Evolutionary conservation across 64 coral and sea anemone species (phyloP).

Genomic region (Astreopora myriophthalma): DNA sequence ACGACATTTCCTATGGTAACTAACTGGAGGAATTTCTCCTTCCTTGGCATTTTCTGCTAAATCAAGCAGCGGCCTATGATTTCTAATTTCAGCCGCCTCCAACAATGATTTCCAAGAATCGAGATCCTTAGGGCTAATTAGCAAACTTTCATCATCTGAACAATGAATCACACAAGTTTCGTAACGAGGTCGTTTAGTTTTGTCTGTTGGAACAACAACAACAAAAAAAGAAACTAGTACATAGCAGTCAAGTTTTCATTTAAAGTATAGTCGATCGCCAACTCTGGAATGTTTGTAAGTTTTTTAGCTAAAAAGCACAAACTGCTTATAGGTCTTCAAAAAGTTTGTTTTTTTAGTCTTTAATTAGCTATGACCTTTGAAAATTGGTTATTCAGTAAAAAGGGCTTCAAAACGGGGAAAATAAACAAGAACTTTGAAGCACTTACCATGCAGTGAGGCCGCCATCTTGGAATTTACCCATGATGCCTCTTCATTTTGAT

Average conservation of each 20-base stretch:
- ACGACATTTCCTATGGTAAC: conserved; percentile 34
- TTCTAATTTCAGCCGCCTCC: conserved; percentile 6
- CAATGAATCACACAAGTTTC: background rate
- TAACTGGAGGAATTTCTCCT: conserved; percentile 14
- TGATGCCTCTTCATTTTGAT: background rate
- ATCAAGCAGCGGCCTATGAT: conserved; percentile 28
- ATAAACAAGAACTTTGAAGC: background rate
- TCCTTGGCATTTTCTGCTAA: background rate
- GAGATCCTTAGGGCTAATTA: background rate
- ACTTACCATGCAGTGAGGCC: background rate
- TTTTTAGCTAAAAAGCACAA: background rate
- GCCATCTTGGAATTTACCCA: background rate
- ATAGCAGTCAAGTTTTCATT: background rate
- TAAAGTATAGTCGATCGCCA: background rate
- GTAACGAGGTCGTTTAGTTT: background rate
- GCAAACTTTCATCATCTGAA: conserved; percentile 4
- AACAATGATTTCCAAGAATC: conserved; percentile 32
- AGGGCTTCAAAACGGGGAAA: background rate
- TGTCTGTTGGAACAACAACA: background rate
- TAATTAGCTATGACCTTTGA: background rate
- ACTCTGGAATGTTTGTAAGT: background rate
- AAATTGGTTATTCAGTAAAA: background rate
- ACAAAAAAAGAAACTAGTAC: background rate
- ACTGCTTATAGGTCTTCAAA: background rate
- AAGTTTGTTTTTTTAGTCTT: too few species aligned